phyloP scores from a whole-genome alignment of 2,113 vertebrate species.

The Electrona antarctica region DNA sequence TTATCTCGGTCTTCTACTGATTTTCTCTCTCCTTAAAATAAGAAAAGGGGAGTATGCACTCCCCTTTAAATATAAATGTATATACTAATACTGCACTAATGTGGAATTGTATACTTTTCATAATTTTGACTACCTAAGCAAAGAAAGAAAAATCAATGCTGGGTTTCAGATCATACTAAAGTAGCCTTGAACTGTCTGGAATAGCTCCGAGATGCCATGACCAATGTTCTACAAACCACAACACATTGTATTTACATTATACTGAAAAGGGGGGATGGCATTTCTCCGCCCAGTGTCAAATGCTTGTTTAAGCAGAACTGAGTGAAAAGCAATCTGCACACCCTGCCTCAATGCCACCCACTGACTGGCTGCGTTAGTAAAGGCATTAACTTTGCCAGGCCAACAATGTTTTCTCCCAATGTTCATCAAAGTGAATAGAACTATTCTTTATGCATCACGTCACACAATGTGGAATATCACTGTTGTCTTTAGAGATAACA shows the following conservation, averaged over 20 bases:
- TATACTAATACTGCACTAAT: neutral
- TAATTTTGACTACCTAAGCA: neutral
- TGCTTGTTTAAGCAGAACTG: slow-evolving; percentile 6
- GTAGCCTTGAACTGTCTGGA: neutral
- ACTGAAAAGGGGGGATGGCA: neutral
- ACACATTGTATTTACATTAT: neutral
- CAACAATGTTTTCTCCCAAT: slow-evolving; percentile 25
- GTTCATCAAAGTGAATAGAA: slow-evolving; percentile 32
- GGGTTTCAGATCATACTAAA: neutral
- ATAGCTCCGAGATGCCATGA: neutral
- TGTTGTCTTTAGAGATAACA: slow-evolving; percentile 37
- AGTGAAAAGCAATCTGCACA: slow-evolving; percentile 18
- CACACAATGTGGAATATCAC: slow-evolving; percentile 37
- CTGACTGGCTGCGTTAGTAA: neutral
- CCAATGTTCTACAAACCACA: too few relatives aligned
- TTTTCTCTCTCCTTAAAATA: too few relatives aligned
- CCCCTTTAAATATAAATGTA: too few relatives aligned
- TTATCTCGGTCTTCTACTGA: too few relatives aligned
- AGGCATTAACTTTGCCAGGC: slow-evolving; percentile 13
- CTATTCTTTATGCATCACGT: slow-evolving; percentile 48
- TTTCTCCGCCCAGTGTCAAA: neutral
- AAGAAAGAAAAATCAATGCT: neutral
- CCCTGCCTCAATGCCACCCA: neutral
- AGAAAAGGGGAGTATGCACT: too few relatives aligned
- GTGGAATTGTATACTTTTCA: neutral